These are phyloP conservation scores for Ornithoptera priamus DNA, from an alignment of 2,888 invertebrate genomes.

Conservation along the genomic window DNA sequence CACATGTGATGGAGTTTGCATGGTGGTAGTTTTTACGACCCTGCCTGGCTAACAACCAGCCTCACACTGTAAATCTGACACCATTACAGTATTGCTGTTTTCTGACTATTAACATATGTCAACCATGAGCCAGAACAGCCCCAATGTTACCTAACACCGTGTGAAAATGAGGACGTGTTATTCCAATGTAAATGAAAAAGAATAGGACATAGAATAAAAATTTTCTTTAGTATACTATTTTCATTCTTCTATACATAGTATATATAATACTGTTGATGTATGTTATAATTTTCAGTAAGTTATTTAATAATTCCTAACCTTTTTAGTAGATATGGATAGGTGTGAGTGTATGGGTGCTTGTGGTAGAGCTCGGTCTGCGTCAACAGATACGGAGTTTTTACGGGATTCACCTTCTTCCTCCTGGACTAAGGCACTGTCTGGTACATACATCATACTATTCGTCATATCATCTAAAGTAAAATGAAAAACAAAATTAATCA, in stretches of 20 bases:
- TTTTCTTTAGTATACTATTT: neutral
- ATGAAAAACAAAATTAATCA: neutral
- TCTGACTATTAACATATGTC: too few relatives aligned
- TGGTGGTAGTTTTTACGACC: too few relatives aligned
- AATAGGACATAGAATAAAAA: too few relatives aligned
- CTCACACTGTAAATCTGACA: too few relatives aligned
- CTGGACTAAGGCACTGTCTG: slow-evolving; percentile 91
- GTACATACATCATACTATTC: slow-evolving; percentile 94
- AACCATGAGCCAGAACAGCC: too few relatives aligned
- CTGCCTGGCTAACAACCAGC: too few relatives aligned
- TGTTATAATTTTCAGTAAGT: neutral
- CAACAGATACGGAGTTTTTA: slow-evolving; percentile 72
- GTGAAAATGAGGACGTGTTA: too few relatives aligned
- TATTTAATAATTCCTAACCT: slow-evolving; percentile 76
- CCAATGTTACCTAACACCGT: too few relatives aligned
- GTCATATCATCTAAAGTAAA: slow-evolving; percentile 77
- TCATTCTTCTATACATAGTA: neutral
- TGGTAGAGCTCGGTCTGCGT: slow-evolving; percentile 66
- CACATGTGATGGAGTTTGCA: too few relatives aligned
- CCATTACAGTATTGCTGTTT: too few relatives aligned
- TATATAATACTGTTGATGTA: neutral
- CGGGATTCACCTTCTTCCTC: slow-evolving; percentile 86
- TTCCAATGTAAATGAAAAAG: too few relatives aligned
- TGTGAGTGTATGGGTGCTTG: slow-evolving; percentile 78
- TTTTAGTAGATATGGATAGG: slow-evolving; percentile 91